Percentiles rank a stretch among this genome's conserved stretches.
Evolutionary conservation across 2,797 vertebrate genomes (phyloP).

Genomic region (Serranus cabrilla): DNA sequence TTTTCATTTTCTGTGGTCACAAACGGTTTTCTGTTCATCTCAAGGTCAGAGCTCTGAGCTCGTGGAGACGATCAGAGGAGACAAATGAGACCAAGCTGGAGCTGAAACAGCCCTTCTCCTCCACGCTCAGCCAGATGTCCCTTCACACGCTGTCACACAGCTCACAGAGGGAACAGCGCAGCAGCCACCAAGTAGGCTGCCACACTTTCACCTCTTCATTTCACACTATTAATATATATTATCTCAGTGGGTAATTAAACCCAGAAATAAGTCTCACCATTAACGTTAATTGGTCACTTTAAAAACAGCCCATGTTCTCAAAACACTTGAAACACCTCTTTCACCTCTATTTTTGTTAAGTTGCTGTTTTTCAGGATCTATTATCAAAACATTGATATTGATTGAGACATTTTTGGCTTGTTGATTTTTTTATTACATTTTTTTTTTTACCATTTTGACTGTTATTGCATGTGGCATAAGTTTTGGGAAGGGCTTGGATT

Average conservation of each 20-base stretch:
- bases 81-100: slow-evolving; percentile 72
- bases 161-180: slow-evolving; percentile 65
- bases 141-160: slow-evolving; percentile 75
- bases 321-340: not conserved
- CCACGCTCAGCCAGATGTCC: slow-evolving; percentile 79
- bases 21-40: not conserved
- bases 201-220: not conserved
- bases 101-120: slow-evolving; percentile 85
- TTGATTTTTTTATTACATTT: too few species aligned
- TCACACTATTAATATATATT: not conserved
- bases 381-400: not conserved
- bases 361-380: not conserved
- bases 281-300: not conserved
- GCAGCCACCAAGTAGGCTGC: slow-evolving; percentile 82
- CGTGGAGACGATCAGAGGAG: slow-evolving; percentile 77
- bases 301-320: not conserved
- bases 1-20: not conserved
- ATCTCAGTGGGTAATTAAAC: not conserved
- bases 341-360: not conserved
- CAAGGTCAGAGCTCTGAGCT: slow-evolving; percentile 83
- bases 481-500: too few species aligned
- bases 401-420: too few species aligned
- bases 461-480: too few species aligned
- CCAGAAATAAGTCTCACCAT: not conserved
- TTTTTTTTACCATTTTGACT: too few species aligned